These are phyloP conservation scores for Aphelinus certus DNA, from an alignment of 1,140 invertebrate species.

Conservation along the genomic window DNA sequence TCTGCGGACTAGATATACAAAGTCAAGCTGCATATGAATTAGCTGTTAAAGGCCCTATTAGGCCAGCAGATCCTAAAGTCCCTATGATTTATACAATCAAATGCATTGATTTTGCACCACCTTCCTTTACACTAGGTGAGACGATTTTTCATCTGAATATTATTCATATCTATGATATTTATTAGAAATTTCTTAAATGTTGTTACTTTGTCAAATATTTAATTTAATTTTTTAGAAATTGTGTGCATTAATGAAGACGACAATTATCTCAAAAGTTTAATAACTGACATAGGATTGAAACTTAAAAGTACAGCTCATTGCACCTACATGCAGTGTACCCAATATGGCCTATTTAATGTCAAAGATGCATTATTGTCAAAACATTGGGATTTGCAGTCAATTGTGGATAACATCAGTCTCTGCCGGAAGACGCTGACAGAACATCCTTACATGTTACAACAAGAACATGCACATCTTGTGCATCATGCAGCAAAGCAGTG, in stretches of 20 bases:
- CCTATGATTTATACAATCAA: constrained; percentile 90
- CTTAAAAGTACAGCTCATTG: constrained; percentile 84
- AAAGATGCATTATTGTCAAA: constrained; percentile 81
- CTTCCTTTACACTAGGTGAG: constrained; percentile 87
- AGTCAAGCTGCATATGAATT: constrained; percentile 91
- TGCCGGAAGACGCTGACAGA: constrained; percentile 67
- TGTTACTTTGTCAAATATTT: constrained; percentile 1
- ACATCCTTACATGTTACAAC: constrained; percentile 65
- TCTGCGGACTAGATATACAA: constrained; percentile 80
- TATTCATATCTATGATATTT: not conserved
- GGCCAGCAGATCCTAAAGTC: constrained; percentile 74
- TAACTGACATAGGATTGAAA: constrained; percentile 83
- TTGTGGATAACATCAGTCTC: constrained; percentile 77
- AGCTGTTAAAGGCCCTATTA: constrained; percentile 79
- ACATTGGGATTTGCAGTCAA: constrained; percentile 80
- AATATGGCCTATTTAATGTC: constrained; percentile 84
- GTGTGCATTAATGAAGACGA: constrained; percentile 86
- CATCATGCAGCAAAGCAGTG: constrained; percentile 21
- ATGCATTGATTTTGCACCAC: constrained; percentile 81
- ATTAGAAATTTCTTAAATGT: constrained; percentile 1
- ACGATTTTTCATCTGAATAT: not conserved
- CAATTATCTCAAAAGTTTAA: constrained; percentile 75
- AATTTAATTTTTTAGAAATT: constrained; percentile 72
- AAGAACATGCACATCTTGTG: constrained; percentile 54
- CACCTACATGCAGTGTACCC: constrained; percentile 79